Conservation (phyloP, 2,797 vertebrate species). For the Philypnodon macrostomus region DNA sequence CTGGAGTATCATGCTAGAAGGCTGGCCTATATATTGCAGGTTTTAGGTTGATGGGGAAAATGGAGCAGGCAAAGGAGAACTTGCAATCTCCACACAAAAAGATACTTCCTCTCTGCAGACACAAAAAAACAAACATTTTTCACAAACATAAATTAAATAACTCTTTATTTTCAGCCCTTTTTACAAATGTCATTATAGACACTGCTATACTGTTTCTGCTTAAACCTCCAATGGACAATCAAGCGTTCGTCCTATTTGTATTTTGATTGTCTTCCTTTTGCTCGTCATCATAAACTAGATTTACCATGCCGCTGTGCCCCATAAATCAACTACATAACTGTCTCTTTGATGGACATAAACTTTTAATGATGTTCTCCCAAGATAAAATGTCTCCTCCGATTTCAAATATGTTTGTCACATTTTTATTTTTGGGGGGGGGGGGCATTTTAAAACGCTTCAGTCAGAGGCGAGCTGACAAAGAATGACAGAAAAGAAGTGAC, state of each 20-base stretch:
- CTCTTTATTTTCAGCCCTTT: too few relatives aligned
- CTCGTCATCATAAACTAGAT: conserved; percentile 20
- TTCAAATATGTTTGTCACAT: conserved; percentile 15
- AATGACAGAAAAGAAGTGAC: conserved; percentile 41
- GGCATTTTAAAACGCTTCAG: conserved; percentile 34
- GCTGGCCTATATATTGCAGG: too few relatives aligned
- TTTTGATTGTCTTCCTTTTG: conserved; percentile 34
- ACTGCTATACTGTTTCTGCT: conserved; percentile 25
- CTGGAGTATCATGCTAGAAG: too few relatives aligned
- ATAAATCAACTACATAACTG: conserved; percentile 25
- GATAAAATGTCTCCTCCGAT: conserved; percentile 22
- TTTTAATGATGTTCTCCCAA: conserved; percentile 22
- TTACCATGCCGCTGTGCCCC: conserved; percentile 5
- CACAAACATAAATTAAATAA: too few relatives aligned
- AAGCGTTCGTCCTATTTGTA: conserved; percentile 33
- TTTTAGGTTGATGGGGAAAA: too few relatives aligned
- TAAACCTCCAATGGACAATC: conserved; percentile 19
- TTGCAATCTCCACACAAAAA: too few relatives aligned
- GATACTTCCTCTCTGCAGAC: too few relatives aligned
- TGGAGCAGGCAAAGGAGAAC: too few relatives aligned
- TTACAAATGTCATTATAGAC: too few relatives aligned
- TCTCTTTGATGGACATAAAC: conserved; percentile 16
- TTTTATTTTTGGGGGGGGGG: conserved; percentile 20
- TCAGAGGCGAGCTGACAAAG: conserved; percentile 29
- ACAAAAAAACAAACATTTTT: too few relatives aligned